These are phyloP conservation scores for Heliconius hortense DNA, from an alignment of 2,888 invertebrate species.

Conservation along the genomic window DNA sequence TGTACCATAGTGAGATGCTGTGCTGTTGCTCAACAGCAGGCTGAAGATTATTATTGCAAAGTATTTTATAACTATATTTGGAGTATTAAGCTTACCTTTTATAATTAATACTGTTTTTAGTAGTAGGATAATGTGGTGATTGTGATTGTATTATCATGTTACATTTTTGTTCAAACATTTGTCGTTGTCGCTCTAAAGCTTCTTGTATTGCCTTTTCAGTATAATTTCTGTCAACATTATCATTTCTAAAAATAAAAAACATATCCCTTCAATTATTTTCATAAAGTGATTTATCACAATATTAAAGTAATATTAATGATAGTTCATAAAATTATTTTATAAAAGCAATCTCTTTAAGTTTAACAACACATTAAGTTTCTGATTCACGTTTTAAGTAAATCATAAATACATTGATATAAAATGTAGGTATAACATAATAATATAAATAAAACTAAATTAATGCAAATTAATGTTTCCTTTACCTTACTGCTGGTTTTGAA, in stretches of 20 bases:
- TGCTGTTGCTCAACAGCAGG: too few species aligned
- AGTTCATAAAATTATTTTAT: not conserved
- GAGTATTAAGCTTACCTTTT: not conserved
- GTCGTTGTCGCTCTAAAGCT: conserved; percentile 39
- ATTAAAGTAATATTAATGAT: not conserved
- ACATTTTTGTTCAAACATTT: conserved; percentile 42
- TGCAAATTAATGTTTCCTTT: conserved; percentile 6
- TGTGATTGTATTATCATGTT: conserved; percentile 34
- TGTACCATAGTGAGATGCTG: not conserved
- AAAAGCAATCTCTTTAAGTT: too few species aligned
- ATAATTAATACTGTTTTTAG: not conserved
- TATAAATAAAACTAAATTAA: not conserved
- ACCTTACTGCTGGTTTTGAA: conserved; percentile 12
- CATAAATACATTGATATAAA: not conserved
- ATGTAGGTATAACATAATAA: not conserved
- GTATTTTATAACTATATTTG: not conserved
- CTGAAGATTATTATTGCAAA: not conserved
- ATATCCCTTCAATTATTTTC: not conserved
- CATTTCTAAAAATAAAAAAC: not conserved
- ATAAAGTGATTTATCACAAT: not conserved
- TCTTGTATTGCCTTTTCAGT: conserved; percentile 15
- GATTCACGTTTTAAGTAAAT: not conserved
- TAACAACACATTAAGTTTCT: too few species aligned
- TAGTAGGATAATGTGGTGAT: conserved; percentile 6
- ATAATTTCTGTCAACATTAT: not conserved